Base-by-base conservation (phyloP, 2,888 invertebrate species). In the Adelognathus sp. region DNA sequence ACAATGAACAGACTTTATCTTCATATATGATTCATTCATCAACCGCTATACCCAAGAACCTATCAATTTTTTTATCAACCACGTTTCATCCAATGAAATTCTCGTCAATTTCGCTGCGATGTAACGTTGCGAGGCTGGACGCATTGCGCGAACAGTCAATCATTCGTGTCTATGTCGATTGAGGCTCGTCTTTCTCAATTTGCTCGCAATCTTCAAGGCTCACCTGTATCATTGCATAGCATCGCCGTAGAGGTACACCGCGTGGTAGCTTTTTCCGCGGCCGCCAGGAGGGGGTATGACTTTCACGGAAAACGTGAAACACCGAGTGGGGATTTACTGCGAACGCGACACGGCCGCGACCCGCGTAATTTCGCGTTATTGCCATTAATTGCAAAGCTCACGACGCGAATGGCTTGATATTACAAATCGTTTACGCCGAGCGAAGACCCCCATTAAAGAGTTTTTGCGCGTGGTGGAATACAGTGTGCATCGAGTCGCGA, bases 371-470 rank as follows among this genome's bases (percentile, higher is more conserved):
- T 81, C 72, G 70, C 76, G 60, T 77, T 83, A 84, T 84, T 80
- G 79, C 83, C 81, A 82, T 84, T 84, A 85, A 85, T 85, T 83
- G 81, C 80, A 79, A 83, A 81, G 79, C 81, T 64, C 81, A 69
- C 78, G 79, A 72, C 63, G 64, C 76, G 83, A 84, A 83, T 81
- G 77, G 64, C 81, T 82, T 78, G 80, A 84, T 81, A 85, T 84
- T 84, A 84, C 80, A 63, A 83, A 84, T 85, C 85, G 82, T 83
- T 85, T 84, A 83, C 73, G 75, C 64, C 69, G 41, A 11, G 56
- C 66, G 69, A 61, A 77, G 76, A 81, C 75, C 76, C 79, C 82
- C 75, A 82, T 84, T 79, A 82, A 76, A 56, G 27, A 31, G 46
- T 83, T 84, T 83, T 63, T 67, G 41, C 46, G 7, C 44, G 11